Base-by-base conservation (phyloP, 1,140 invertebrate species). In the Hylaeus volcanicus region DNA sequence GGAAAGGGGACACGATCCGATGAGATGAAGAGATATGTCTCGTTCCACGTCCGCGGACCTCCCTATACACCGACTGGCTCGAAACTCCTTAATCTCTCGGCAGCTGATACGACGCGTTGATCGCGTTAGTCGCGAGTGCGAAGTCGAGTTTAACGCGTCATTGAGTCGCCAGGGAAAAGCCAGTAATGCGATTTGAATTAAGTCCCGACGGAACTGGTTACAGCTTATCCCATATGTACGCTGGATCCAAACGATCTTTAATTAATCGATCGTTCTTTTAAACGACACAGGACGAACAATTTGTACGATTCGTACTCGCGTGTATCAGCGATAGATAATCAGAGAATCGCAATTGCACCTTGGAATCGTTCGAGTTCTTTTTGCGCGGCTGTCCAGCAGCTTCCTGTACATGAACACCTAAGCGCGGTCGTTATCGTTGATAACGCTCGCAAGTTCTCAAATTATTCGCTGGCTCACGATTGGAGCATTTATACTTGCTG, bases 51-150 rank as follows among this genome's bases (percentile, higher is more conserved):
- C 51, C 9, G 8, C 51, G 6, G 5, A 8, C 43, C 26, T 53
- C 63, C 43, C 26, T 53, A 51, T 66, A 15, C 8, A 39, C 55
- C 64, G 61, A 55, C 39, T 75, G 48, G 9, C 11, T n/a, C 0
- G 14, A 45, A 43, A 37, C 56, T 14, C 8, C 39, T 26, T 77
- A 58, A 77, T 77, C 61, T 58, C 55, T 53, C 41, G 48, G 61
- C 39, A 6, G 45, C 63, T 15, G 43, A 65, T 58, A 53, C 37
- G 26, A 45, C 56, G 5, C 15, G 71, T 37, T 70, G 68, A 65
- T 48, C 68, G 58, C 66, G 6, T 78, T 71, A 71, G 43, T 51
- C 15, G 43, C 41, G 41, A 5, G 41, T 11, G 12, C 58, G 61
- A 6, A 15, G 37, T 39, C 37, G 61, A 64, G 3, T 39, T 60